Conservation (phyloP, 2,888 invertebrate genomes). For the Cancer borealis region DNA sequence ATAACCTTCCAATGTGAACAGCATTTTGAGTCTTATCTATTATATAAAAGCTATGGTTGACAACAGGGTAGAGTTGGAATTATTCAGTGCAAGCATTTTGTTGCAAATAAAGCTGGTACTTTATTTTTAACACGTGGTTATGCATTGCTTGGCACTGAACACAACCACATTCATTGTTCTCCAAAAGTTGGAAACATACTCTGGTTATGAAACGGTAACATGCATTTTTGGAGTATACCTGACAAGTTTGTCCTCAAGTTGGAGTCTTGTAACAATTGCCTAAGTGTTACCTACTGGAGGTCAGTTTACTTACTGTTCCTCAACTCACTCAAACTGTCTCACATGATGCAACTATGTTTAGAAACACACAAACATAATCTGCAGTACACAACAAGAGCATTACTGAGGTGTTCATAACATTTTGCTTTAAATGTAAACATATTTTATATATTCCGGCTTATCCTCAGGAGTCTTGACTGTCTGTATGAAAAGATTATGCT, state of each 20-base stretch:
- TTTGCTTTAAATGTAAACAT: background rate
- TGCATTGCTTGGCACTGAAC: background rate
- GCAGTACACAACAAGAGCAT: slow-evolving; percentile 30
- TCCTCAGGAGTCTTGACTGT: slow-evolving; percentile 38
- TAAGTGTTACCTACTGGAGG: background rate
- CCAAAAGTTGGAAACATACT: background rate
- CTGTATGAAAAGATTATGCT: background rate
- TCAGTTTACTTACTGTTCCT: background rate
- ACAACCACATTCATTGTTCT: background rate
- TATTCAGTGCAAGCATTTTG: background rate
- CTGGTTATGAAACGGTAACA: background rate
- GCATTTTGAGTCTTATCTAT: background rate
- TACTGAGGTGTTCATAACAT: slow-evolving; percentile 27
- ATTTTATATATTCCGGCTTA: background rate
- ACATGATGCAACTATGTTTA: slow-evolving; percentile 1
- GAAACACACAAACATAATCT: slow-evolving; percentile 17
- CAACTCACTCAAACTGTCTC: background rate
- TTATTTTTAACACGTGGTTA: background rate
- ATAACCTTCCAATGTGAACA: background rate
- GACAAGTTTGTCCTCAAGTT: background rate
- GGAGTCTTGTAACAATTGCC: background rate
- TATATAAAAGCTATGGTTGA: slow-evolving; percentile 15
- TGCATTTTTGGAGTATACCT: background rate
- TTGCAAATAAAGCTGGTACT: background rate
- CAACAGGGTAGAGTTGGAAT: slow-evolving; percentile 23